Evolutionary conservation across 2,113 vertebrate species (phyloP).

Genomic region (Panurus biarmicus): DNA sequence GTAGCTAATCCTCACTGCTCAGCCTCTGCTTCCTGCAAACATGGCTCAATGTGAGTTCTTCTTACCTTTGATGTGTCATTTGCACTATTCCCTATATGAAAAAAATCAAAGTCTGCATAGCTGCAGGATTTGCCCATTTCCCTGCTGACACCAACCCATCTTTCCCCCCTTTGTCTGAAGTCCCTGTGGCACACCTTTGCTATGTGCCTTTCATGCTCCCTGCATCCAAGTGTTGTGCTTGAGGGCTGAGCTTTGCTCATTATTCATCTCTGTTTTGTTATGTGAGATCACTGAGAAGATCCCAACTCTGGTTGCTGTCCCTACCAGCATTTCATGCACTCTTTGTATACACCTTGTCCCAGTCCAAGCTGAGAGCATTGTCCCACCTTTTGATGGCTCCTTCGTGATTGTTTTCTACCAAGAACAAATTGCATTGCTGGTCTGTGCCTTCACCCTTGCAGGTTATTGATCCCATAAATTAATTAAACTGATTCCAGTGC

Average conservation of each 20-base stretch:
- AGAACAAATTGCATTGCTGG: background rate
- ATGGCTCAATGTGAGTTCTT: background rate
- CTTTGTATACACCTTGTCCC: background rate
- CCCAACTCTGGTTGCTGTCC: background rate
- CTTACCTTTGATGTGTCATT: background rate
- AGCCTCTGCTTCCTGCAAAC: background rate
- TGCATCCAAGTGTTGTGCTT: fast-evolving
- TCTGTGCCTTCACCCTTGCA: background rate
- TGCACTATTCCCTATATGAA: background rate
- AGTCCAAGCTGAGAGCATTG: fast-evolving
- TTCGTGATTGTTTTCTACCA: background rate
- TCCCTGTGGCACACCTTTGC: background rate
- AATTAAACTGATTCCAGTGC: conserved; percentile 60
- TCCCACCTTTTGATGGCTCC: background rate
- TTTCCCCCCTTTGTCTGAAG: background rate
- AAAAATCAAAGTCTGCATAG: background rate
- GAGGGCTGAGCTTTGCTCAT: background rate
- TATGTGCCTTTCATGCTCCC: background rate
- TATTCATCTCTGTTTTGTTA: background rate
- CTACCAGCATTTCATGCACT: background rate
- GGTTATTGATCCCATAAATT: conserved; percentile 55
- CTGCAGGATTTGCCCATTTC: background rate
- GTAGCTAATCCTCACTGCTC: background rate
- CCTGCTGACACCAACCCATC: background rate
- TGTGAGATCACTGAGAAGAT: background rate